Evolutionary conservation across 1,140 invertebrate species (phyloP), one percentile per base, ranked within the genome.

Genomic region (Protaetia brevitarsis): DNA sequence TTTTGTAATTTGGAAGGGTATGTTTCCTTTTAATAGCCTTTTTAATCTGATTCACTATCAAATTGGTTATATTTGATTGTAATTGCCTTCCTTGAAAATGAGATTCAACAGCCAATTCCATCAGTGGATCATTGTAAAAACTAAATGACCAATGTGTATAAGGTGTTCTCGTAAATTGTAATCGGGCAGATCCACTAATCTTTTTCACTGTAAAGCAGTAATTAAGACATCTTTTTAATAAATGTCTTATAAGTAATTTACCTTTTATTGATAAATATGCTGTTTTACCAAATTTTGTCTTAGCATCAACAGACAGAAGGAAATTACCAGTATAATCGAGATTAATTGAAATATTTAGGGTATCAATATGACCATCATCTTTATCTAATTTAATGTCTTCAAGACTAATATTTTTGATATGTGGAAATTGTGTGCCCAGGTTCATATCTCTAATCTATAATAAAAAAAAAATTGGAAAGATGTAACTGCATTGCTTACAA

Each of bases 61-160:
- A 82, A 57, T 91, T 91, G 5, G 94, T 94, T 45, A 97, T 86
- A 73, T 95, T 91, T 8, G 89, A 88, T 71, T 93, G 91, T 71
- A 97, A 84, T 74, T 94, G 92, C 30, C 93, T 85, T 5, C 94
- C 94, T 80, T 96, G 91, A 80, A 96, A 93, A 64, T 94, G 91
- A 0, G 94, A 95, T 69, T 94, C 89, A 0, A 95, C 93, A 31
- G 90, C 87, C 66, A 97, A 84, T 68, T 96, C 92, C 41, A 97
- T 82, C 66, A 89, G 84, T 0, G 95, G 95, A 69, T 94, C 93
- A 29, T 88, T 87, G 75, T 91, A 87, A 79, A 98, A 98, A 60
- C 92, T 92, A 60, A 97, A 86, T 0, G 91, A 94, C 95, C 95
- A 98, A 76, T 97, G 94, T 1, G 94, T 95, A 77, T 95, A 98